A percentile compares a stretch with the other conserved stretches of the same genome.
phyloP scores from a whole-genome alignment of 2,888 invertebrate species.

The Cephus runcator region DNA sequence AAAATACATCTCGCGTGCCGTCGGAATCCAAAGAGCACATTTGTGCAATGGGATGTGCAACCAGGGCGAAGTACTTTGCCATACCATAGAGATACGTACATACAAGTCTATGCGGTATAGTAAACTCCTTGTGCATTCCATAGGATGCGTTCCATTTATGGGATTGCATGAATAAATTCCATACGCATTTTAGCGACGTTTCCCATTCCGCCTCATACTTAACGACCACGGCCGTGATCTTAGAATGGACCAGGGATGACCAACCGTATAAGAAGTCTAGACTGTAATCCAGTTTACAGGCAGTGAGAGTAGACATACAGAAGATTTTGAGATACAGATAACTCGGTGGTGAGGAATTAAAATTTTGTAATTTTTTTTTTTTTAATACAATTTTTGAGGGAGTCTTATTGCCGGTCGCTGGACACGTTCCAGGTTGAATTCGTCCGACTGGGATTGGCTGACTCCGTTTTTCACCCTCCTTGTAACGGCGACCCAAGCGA shows the following conservation, averaged over 20 bases:
- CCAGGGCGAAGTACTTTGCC: slow-evolving; percentile 31
- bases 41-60: slow-evolving; percentile 59
- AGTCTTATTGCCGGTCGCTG: background rate
- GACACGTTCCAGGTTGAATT: background rate
- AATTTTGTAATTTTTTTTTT: background rate
- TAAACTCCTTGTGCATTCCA: slow-evolving; percentile 20
- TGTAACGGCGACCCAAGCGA: background rate
- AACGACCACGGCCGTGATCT: background rate
- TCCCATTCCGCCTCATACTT: slow-evolving; percentile 32
- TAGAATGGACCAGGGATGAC: background rate
- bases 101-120: background rate
- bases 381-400: no score
- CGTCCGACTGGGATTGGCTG: background rate
- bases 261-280: background rate
- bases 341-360: background rate
- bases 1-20: slow-evolving; percentile 51
- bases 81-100: slow-evolving; percentile 1
- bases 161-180: slow-evolving; percentile 59
- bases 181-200: slow-evolving; percentile 45
- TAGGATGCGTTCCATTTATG: slow-evolving; percentile 54
- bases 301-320: rapidly evolving
- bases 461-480: background rate
- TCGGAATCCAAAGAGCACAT: slow-evolving; percentile 56
- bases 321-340: background rate
- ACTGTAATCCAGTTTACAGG: background rate